Percentiles rank a stretch among this genome's conserved stretches.
Conservation (phyloP, 2,797 vertebrate genomes). For the Rhinoraja longicauda region DNA sequence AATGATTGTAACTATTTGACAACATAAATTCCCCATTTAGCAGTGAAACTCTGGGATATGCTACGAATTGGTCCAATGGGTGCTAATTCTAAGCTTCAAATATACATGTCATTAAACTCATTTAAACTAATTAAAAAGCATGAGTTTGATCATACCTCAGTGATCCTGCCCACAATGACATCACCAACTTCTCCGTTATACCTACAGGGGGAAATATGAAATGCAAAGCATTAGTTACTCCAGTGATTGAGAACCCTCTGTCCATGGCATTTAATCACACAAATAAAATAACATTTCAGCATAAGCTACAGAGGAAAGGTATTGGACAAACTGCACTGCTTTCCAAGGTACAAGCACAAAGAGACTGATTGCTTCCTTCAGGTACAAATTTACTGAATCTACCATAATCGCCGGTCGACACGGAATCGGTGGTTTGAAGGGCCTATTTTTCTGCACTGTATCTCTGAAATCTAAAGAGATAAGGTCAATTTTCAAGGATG, state of each 20-base stretch:
- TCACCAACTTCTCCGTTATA: slow-evolving; percentile 98
- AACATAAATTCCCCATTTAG: no score
- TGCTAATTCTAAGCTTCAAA: no score
- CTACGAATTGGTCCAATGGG: no score
- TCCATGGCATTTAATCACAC: background rate
- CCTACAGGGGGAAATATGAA: slow-evolving; percentile 53
- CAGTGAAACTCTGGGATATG: no score
- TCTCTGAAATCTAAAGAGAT: no score
- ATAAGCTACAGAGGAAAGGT: background rate
- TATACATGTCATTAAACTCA: background rate
- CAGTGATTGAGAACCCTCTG: no score
- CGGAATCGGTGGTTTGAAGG: no score
- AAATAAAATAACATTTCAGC: background rate
- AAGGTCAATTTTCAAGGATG: no score
- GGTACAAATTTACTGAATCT: background rate
- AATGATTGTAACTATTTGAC: no score
- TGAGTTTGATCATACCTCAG: slow-evolving; percentile 68
- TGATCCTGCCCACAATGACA: slow-evolving; percentile 88
- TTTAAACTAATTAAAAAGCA: background rate
- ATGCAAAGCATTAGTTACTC: background rate
- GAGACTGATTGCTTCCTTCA: background rate
- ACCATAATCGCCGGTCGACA: no score
- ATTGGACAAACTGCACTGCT: background rate
- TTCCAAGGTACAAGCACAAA: background rate
- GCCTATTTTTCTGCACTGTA: no score